Evolutionary conservation across 2,113 vertebrate species (phyloP), one percentile per base, ranked within the genome.

Genomic region (Uria aalge): DNA sequence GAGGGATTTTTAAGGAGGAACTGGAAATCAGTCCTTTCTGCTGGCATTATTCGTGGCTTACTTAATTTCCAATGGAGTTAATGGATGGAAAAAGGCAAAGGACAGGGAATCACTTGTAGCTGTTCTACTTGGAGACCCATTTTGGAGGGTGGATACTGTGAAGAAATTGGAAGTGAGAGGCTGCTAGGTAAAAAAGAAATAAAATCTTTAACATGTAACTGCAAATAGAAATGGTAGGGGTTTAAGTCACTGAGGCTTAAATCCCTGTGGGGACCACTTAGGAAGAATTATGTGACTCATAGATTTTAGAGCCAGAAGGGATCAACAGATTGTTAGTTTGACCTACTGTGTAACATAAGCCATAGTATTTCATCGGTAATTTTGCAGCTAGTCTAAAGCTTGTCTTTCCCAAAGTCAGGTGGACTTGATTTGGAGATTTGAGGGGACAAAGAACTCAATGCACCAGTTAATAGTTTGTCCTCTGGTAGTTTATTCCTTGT

Each of bases 251-350:
- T 83, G 40, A 94, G 52, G 40, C 53, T 94, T 69, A 95, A 84
- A 64, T 87, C 30, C 73, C 56, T 91, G 76, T 53, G 40, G 38
- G 41, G 62, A 68, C 50, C 53, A 82, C 69, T 96, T 78, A 79
- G 23, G 17, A 95, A 75, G 53, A 95, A 85, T 91, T 90, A 82
- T 8, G 45, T 81, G 66, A 92, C 30, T 89, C 83, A 88, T 4
- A 91, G n/a, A 62, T 83, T 89, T 85, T 69, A 76, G n/a, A 92
- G 85, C 76, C 90, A 96, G 60, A 88, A 77, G 17, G 41, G 59
- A 95, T 92, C 66, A 96, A 94, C 62, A 94, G 83, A 75, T 62
- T 92, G 40, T 92, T 78, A 94, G 64, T 81, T 60, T 94, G 88
- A 97, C 86, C 73, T 95, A 56, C 66, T 82, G 48, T 67, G 40